Evolutionary conservation across 2,113 vertebrate genomes (phyloP), one percentile per base, ranked within the genome.

Genomic region (Pipra filicauda): DNA sequence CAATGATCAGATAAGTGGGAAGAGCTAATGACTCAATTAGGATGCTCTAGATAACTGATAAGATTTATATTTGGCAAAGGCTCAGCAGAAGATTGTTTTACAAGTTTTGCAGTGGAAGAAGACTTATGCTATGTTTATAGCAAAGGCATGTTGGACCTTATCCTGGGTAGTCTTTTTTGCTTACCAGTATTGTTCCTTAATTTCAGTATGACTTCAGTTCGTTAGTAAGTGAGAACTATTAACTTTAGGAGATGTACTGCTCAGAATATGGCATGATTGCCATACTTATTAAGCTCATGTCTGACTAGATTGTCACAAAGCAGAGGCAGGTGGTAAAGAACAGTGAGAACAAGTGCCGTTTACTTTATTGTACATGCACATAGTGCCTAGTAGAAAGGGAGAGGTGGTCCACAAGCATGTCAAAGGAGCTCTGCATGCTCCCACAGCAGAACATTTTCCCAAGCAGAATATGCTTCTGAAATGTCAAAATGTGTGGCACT

Each of bases 41-140:
- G 57, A 22, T 62, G 59, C 35, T 92, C 22, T 81, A 75, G 90
- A 90, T 93, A 96, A 67, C 51, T 71, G 77, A 82, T 12, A 73
- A 91, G 90, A 91, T 91, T 83, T 91, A 27, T 72, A 64, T 88
- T 90, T 96, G 82, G 72, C 59, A 80, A 95, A 88, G 19, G 10
- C 67, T 88, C 55, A 91, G 67, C 24, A 88, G 55, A 92, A 95
- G 91, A 80, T 49, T 64, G 11, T 51, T 76, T 85, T 55, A 31
- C 27, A 73, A 5, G 1, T 66, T 94, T 64, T 94, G 5, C 39
- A 85, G 35, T 43, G 18, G 31, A 66, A 77, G 30, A 65, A 79
- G 49, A 73, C 37, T 88, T 93, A 41, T 26, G 5, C 11, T 67
- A 9, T 59, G 23, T 73, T 92, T 67, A 37, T 16, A 77, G 3